Evolutionary conservation across 2,888 invertebrate genomes (phyloP).

Genomic region (Endotricha flammealis): DNA sequence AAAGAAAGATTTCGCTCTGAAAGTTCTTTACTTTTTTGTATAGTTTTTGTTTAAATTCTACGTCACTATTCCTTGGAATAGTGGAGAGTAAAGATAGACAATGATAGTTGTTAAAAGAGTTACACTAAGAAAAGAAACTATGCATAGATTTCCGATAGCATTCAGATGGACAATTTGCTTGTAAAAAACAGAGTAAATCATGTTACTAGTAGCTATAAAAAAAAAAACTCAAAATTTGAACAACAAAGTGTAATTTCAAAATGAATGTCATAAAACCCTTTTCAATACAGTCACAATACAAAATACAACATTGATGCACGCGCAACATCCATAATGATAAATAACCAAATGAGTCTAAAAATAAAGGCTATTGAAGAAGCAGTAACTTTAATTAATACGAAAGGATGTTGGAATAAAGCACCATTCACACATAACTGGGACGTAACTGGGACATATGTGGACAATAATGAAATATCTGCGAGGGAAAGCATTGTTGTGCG

Average conservation of each 20-base stretch:
- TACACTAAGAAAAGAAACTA: too few species aligned
- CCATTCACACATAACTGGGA: neutral
- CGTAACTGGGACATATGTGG: neutral
- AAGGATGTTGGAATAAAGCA: slow-evolving; percentile 6
- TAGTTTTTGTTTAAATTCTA: too few species aligned
- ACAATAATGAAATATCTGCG: slow-evolving; percentile 9
- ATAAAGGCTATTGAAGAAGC: slow-evolving; percentile 12
- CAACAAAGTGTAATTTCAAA: neutral
- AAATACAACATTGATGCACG: slow-evolving; percentile 5
- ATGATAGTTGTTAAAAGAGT: too few species aligned
- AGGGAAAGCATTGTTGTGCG: neutral
- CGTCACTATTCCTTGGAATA: too few species aligned
- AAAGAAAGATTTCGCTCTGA: too few species aligned
- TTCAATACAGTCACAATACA: neutral
- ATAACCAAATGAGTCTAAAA: slow-evolving; percentile 12
- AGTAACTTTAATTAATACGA: slow-evolving; percentile 18
- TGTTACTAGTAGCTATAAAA: too few species aligned
- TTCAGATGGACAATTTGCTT: too few species aligned
- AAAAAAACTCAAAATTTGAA: too few species aligned
- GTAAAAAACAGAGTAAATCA: too few species aligned
- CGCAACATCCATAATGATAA: slow-evolving; percentile 9
- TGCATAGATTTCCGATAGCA: too few species aligned
- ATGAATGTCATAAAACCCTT: neutral
- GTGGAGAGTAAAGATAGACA: too few species aligned
- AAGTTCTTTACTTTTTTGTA: too few species aligned